Base-by-base conservation (phyloP, 2,797 vertebrate genomes). In the Leptatherina wallacei region DNA sequence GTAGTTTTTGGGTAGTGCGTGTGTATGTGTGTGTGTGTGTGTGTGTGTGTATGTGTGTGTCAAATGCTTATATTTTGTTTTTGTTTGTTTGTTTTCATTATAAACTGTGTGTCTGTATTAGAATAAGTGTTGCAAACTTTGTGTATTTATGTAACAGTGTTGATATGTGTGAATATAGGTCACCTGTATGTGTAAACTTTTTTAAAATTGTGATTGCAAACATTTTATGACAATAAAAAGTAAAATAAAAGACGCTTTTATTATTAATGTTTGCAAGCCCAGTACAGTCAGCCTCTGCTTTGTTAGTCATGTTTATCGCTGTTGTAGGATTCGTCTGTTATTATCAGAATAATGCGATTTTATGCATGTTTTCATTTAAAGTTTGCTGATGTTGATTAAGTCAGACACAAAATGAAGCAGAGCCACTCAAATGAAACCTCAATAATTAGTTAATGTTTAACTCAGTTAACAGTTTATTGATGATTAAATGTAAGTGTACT, bases 121-220 rank as follows among this genome's bases (percentile, higher is more conserved):
- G 83, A 35, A 67, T 81, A 54, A 65, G 62, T 87, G 76, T 82
- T 85, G 61, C 81, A 79, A 83, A 73, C 72, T 59, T 83, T 61
- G 68, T 88, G 86, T 91, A 93, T 94, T 94, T 91, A 93, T 93
- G 85, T 89, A 86, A 85, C 86, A 82, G 64, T 86, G 69, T 87
- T 77, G 69, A 88, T 84, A 75, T 84, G 62, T 86, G 88, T 85
- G 80, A 86, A 76, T 82, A 82, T 77, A 81, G 71, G 59, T 72
- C 71, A 85, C 64, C 61, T 86, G 81, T 77, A 85, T 89, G 85
- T 88, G 77, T 89, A 76, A 88, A 80, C 82, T 82, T 78, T 66
- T 75, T 61, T 72, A 49, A 33, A 44, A 33, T 81, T 85, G 83
- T 86, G 69, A 82, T 76, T 82, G 72, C 71, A 73, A 76, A 70